Base-by-base conservation (phyloP, 2,113 vertebrate species). In the Catagonus wagneri region DNA sequence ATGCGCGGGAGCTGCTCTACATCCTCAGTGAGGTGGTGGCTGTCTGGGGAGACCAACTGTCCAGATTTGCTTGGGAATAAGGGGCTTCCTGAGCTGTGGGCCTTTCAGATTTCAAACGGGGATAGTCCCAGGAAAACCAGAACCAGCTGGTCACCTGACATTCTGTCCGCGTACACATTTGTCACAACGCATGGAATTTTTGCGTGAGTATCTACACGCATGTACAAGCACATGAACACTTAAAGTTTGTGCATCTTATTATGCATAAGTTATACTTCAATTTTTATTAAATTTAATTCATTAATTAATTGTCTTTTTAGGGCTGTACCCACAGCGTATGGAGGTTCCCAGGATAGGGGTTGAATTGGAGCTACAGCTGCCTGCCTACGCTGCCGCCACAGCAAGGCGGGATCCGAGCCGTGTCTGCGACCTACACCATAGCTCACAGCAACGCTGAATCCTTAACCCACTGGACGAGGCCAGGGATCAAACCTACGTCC, bases 91-190 rank as follows among this genome's bases (percentile, higher is more conserved):
- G 7, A 13, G 56, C 29, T 0, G 3, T 17, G 32, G 25, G 14
- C 7, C 25, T 69, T 81, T 54, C 11, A n/a, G 23, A 34, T 52
- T 87, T 52, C 8, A 17, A 68, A 34, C n/a, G 27, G 20, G 20
- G 66, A 44, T 1, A 3, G 50, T 22, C 60, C 50, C 34, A 1
- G 50, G 27, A 39, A 13, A 23, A 1, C 25, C 11, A 9, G 52
- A 23, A 7, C 15, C 5, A 20, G 27, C 7, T 7, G 22, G 13
- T 29, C 11, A 19, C 12, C 15, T 50, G 9, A 0, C 3, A 22
- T 9, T 6, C 15, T 2, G 1, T 0, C 3, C 32, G 3, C 3
- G 22, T 14, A 4, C 29, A 19, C 22, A 2, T 0, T 19, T 61
- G 54, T 34, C 54, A 88, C n/a, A 39, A 63, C 7, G 6, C 15